phyloP scores from a whole-genome alignment of 2,888 invertebrate genomes.

The Pristionchus entomophagus region DNA sequence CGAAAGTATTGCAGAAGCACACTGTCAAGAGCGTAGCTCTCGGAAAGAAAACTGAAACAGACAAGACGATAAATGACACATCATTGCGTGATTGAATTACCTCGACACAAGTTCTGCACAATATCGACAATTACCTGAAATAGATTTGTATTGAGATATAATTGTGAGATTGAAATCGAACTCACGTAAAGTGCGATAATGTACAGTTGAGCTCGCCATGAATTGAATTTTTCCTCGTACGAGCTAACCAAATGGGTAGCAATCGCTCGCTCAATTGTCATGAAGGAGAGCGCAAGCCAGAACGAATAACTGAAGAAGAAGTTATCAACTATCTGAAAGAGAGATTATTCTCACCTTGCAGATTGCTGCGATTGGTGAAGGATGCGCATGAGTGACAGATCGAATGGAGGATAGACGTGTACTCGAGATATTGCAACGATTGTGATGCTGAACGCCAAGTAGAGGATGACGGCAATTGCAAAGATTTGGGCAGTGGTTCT shows the following conservation, averaged over 20 bases:
- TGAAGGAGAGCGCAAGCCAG: neutral
- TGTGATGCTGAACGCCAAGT: too few species aligned
- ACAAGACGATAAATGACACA: neutral
- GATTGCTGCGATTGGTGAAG: neutral
- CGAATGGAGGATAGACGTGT: too few species aligned
- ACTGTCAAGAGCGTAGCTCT: neutral
- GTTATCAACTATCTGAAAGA: too few species aligned
- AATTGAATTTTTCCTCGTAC: neutral
- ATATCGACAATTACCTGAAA: neutral
- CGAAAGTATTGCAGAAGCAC: neutral
- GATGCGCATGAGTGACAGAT: too few species aligned
- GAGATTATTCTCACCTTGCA: neutral
- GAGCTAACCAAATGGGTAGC: neutral
- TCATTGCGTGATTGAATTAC: neutral
- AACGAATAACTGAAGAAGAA: neutral
- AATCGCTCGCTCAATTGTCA: neutral
- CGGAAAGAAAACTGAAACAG: neutral
- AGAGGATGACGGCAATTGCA: too few species aligned
- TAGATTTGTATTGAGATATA: neutral
- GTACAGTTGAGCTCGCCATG: neutral
- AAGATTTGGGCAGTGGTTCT: too few species aligned
- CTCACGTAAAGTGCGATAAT: neutral
- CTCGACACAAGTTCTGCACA: neutral
- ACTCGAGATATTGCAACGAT: too few species aligned
- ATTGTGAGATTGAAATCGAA: too few species aligned